Percentiles rank a stretch among this genome's conserved stretches.
phyloP scores from a whole-genome alignment of 2,113 vertebrate genomes.

The Apeltes quadracus region DNA sequence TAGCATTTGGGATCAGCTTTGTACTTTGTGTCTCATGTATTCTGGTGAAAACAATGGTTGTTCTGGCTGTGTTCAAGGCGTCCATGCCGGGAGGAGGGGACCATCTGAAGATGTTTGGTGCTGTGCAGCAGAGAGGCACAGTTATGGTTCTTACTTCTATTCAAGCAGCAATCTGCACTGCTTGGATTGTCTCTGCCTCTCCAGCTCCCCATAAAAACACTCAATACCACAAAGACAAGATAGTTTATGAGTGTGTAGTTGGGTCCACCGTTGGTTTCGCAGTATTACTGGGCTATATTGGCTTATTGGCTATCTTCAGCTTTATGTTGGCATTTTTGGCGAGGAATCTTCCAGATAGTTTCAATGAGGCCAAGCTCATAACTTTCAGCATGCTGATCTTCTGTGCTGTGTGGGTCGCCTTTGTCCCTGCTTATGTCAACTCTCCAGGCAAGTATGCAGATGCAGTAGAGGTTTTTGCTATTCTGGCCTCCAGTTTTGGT shows the following conservation, averaged over 20 bases:
- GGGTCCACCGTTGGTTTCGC: conserved; percentile 71
- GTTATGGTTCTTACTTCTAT: conserved; percentile 12
- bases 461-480: conserved; percentile 79
- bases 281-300: conserved; percentile 72
- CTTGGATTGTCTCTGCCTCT: conserved; percentile 66
- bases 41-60: conserved; percentile 58
- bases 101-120: conserved; percentile 58
- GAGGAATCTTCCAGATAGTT: conserved; percentile 75
- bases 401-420: conserved; percentile 78
- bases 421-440: conserved; percentile 77
- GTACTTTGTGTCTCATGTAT: conserved; percentile 56
- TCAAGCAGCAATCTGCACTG: conserved; percentile 17
- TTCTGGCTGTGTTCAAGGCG: conserved; percentile 47
- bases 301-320: conserved; percentile 67
- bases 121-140: conserved; percentile 11
- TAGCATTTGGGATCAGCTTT: conserved; percentile 62
- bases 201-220: conserved; percentile 45
- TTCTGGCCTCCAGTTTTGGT: conserved; percentile 80
- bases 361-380: conserved; percentile 77
- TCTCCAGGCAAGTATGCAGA: conserved; percentile 77
- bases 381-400: conserved; percentile 82
- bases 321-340: conserved; percentile 76
- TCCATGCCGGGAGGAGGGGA: conserved; percentile 34
- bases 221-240: conserved; percentile 60
- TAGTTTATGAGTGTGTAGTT: conserved; percentile 73